Conservation (phyloP, 2,113 vertebrate genomes). For the Origma solitaria region DNA sequence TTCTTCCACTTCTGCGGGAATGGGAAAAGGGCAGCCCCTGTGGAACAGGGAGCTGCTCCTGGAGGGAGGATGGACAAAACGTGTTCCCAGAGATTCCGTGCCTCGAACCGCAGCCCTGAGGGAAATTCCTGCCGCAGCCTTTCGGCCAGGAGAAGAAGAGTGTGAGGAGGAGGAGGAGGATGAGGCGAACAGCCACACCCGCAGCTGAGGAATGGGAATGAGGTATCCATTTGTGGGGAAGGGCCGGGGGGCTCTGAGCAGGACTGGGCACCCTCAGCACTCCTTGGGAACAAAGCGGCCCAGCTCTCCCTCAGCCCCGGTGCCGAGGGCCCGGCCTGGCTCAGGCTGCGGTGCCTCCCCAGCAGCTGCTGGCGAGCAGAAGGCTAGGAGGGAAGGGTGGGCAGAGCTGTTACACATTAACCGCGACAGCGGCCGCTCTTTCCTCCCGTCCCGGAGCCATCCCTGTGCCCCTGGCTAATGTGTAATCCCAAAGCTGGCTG, state of each 20-base stretch:
- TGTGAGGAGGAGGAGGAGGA: rapidly evolving
- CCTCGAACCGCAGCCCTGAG: neutral
- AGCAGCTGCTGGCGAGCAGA: neutral
- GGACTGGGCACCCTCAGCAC: neutral
- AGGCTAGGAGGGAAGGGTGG: neutral
- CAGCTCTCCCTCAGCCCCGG: neutral
- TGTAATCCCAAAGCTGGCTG: neutral
- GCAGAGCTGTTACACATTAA: neutral
- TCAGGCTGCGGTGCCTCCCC: rapidly evolving
- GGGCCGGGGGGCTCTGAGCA: rapidly evolving
- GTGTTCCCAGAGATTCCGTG: neutral
- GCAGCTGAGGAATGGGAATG: neutral
- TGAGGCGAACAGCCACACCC: neutral
- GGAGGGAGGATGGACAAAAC: neutral
- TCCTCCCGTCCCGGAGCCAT: neutral
- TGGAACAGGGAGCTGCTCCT: neutral
- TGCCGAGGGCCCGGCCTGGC: rapidly evolving
- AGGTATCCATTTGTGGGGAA: rapidly evolving
- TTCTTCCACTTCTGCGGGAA: neutral
- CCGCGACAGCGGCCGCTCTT: neutral
- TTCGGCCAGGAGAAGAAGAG: neutral
- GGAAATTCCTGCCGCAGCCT: neutral
- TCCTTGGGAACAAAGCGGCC: no score
- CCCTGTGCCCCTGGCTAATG: conserved; percentile 9
- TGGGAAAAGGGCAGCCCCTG: neutral